Evolutionary conservation across 2,797 vertebrate species (phyloP), one percentile per base, ranked within the genome.

Genomic region (Syngnathus rostellatus): DNA sequence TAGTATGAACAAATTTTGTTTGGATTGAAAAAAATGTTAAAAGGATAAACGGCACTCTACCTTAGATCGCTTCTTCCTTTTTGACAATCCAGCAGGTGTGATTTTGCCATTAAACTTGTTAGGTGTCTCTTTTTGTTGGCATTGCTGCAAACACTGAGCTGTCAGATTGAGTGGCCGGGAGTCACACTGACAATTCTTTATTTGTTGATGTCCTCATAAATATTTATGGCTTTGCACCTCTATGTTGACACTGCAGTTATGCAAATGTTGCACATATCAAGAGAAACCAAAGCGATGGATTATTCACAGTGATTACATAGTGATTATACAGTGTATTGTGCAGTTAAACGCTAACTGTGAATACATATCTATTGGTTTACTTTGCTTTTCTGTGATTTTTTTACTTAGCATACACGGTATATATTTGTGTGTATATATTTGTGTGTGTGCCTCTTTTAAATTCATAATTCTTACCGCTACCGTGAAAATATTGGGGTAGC

Each of bases 241-340:
- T 19, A 41, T 75, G 68, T 81, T 80, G 76, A 76, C 72, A 57
- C 45, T 71, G 72, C 67, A 71, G 64, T 79, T 71, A 76, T 77
- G 75, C 69, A 77, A 79, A 78, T 67, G 66, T 57, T 39, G 46
- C 60, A 53, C 8, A 43, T 60, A 63, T 65, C 57, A 72, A 64
- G 64, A 68, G 79, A 62, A 64, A 77, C 69, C 46, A 70, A 59
- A 64, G 54, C 63, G 23, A 63, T 65, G 23, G 64, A 59, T 77
- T 51, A 74, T 71, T 74, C 68, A 62, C 48, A 51, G 58, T 61
- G 38, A 14, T 61, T 61, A 61, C 31, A 31, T 31, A n/a, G 54
- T 70, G 48, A 55, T 73, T 12, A 43, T 50, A 60, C 31, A 31
- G 31, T 4, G 31, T 31, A 31, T 31, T 31, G 31, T 31, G 31